phyloP scores from a whole-genome alignment of 2,797 vertebrate species.

The Scleropages formosus region DNA sequence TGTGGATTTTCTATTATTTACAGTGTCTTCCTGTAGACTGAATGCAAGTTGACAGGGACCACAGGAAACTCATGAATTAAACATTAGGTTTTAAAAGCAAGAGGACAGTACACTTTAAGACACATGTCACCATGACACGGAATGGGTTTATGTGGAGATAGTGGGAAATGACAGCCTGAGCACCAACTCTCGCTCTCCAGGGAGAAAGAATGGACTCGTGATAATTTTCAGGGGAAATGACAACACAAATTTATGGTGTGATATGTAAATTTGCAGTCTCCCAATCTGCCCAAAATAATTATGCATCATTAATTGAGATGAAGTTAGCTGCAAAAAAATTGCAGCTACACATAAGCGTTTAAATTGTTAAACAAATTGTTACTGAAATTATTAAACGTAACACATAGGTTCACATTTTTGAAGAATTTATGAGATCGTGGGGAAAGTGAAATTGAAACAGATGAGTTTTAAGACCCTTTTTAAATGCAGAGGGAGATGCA shows the following conservation, averaged over 20 bases:
- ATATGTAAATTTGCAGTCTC: conserved; percentile 13
- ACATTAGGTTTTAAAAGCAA: conserved; percentile 69
- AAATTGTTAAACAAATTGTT: too few species aligned
- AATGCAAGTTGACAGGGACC: conserved; percentile 70
- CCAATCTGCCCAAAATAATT: conserved; percentile 25
- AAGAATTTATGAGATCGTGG: too few species aligned
- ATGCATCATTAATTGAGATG: too few species aligned
- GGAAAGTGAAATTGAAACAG: too few species aligned
- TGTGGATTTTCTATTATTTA: conserved; percentile 77
- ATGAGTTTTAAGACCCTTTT: too few species aligned
- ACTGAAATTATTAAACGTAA: too few species aligned
- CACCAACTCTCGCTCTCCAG: not conserved
- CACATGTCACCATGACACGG: conserved; percentile 36
- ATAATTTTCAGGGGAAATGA: conserved; percentile 36
- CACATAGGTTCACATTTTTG: too few species aligned
- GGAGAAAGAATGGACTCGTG: conserved; percentile 40
- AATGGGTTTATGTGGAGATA: conserved; percentile 35
- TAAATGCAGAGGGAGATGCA: too few species aligned
- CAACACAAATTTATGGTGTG: conserved; percentile 26
- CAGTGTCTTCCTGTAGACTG: conserved; percentile 65
- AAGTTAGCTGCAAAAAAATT: too few species aligned
- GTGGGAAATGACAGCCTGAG: not conserved
- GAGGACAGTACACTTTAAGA: conserved; percentile 37
- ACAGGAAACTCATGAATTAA: conserved; percentile 78
- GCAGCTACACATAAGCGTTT: too few species aligned